Base-by-base conservation (phyloP, 2,888 invertebrate species). In the Dasysyrphus tricinctus region DNA sequence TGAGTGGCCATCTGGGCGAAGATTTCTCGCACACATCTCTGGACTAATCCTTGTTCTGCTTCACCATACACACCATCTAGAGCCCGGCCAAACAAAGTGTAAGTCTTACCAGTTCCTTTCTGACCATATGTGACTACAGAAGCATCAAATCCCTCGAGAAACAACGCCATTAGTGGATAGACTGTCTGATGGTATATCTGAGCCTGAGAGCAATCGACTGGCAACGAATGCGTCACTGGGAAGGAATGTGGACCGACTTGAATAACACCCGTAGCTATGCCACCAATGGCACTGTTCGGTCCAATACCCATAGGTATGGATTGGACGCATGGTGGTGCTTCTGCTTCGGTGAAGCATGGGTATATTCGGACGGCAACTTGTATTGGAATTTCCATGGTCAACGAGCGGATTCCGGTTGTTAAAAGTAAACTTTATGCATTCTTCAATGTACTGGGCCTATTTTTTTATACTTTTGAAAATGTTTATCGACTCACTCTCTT, bases 81-180 rank as follows among this genome's bases (percentile, higher is more conserved):
- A 89, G 95, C 96, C 89, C 95, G 95, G 0, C 96, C 96, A 92
- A 95, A 94, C 42, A 96, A 92, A 0, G 96, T 95, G 90, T 96
- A 96, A 3, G 95, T 95, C 92, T 96, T 96, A 16, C 96, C 96
- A 69, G 95, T 94, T 44, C 93, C 94, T 11, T 93, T 92, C 90
- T 96, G 95, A 0, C 96, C 96, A 89, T 95, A 94, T 34, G 95
- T 94, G 11, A 96, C 95, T 51, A 96, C 94, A 2, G 96, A 96
- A n/a, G 96, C 95, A 92, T 96, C 96, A 90, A 95, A 96, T 24
- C 96, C 96, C 92, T 96, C 96, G 65, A 96, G 91, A 88, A 96
- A 94, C 88, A 94, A 94, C 89, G 94, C 94, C 29, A 96, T 94
- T 90, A 96, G 93, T 3, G 95, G 95, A 89, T 94, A 94, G 89